A percentile compares a stretch with the other conserved stretches of the same genome.
Conservation (phyloP, 2,797 vertebrate species). For the Hozukius guyotensis region DNA sequence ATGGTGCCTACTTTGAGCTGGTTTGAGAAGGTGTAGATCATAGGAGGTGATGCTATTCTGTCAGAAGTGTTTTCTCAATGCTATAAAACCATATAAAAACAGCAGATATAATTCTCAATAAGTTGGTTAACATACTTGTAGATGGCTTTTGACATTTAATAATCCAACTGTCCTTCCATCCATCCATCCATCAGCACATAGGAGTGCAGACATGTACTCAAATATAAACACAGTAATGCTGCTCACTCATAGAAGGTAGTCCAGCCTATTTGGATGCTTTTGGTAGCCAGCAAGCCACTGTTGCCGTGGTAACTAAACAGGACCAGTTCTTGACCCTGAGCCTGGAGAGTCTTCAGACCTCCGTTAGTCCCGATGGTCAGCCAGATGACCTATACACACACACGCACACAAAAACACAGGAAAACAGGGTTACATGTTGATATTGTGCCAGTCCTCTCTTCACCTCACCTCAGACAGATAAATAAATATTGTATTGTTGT, state of each 20-base stretch:
- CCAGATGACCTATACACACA: conserved; percentile 89
- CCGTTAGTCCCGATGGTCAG: conserved; percentile 97
- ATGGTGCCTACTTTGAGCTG: neutral
- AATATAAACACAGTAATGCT: neutral
- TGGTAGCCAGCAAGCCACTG: conserved; percentile 96
- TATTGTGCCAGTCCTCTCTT: neutral
- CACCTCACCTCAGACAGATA: neutral
- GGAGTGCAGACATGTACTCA: neutral
- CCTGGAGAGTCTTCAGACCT: conserved; percentile 94
- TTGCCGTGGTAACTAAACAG: conserved; percentile 97
- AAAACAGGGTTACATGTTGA: neutral
- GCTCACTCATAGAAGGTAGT: conserved; percentile 99
- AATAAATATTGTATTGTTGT: neutral
- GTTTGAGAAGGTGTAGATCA: neutral
- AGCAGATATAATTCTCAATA: neutral
- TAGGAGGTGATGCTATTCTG: neutral
- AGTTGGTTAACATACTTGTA: neutral
- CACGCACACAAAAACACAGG: neutral
- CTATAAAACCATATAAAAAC: neutral
- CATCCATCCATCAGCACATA: neutral
- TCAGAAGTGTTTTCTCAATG: neutral
- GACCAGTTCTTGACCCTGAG: conserved; percentile 95
- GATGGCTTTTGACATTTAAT: neutral
- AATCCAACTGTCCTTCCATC: neutral
- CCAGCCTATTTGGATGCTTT: conserved; percentile 98